Percentiles rank a stretch among this genome's conserved stretches.
Evolutionary conservation across 2,797 vertebrate genomes (phyloP).

Genomic region (Microctenopoma lineatum): DNA sequence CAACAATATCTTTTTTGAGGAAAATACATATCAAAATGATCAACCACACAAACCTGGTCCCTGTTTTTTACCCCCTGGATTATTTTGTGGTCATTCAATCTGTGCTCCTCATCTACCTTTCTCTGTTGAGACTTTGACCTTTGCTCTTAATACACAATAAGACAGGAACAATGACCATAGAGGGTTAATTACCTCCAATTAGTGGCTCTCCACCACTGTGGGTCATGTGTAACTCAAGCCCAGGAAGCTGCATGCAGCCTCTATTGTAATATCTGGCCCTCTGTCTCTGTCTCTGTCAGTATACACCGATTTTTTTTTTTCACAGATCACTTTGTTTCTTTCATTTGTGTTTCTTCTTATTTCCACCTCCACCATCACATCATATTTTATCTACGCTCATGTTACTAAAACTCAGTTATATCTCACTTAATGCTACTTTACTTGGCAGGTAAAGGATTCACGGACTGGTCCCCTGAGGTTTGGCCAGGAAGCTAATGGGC

Average conservation of each 20-base stretch:
- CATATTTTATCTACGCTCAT: not conserved
- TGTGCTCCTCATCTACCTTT: constrained; percentile 59
- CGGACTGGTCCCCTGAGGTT: constrained; percentile 72
- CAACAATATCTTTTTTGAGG: constrained; percentile 10
- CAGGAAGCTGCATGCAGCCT: constrained; percentile 16
- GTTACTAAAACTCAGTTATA: not conserved
- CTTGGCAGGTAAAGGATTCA: constrained; percentile 75
- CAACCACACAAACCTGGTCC: constrained; percentile 20
- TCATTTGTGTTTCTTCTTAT: not conserved
- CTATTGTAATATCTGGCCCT: constrained; percentile 29
- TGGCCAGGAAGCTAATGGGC: constrained; percentile 77
- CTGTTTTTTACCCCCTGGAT: constrained; percentile 37
- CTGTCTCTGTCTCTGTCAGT: constrained; percentile 10
- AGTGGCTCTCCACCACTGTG: constrained; percentile 63
- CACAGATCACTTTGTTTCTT: not conserved
- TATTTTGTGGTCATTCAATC: constrained; percentile 62
- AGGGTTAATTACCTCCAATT: constrained; percentile 81
- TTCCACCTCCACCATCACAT: not conserved
- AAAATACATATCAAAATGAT: constrained; percentile 15
- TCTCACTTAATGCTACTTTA: constrained; percentile 69
- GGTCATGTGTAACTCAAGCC: constrained; percentile 69
- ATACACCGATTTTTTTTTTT: too few relatives aligned
- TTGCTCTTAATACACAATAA: constrained; percentile 71
- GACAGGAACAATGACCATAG: constrained; percentile 73
- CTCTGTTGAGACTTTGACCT: constrained; percentile 59